Conservation (phyloP, 2,113 vertebrate species). For the Centropus bengalensis region DNA sequence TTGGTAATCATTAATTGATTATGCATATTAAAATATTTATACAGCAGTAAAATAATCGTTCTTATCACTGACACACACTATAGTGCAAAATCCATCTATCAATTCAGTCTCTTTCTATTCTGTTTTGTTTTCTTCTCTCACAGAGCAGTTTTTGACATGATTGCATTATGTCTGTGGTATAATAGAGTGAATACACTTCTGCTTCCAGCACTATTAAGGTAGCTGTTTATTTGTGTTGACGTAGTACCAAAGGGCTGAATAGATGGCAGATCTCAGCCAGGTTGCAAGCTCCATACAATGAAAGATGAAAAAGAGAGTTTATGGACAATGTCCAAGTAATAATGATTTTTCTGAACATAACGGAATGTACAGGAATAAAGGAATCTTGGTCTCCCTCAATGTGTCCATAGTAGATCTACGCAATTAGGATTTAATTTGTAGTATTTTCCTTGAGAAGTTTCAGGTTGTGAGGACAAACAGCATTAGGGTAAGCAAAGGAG, state of each 20-base stretch:
- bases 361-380: not conserved
- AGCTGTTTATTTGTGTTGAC: not conserved
- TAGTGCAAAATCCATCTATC: constrained; percentile 22
- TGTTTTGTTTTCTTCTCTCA: not conserved
- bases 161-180: not conserved
- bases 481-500: not conserved
- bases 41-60: constrained; percentile 25
- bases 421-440: not conserved
- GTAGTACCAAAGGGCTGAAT: not conserved
- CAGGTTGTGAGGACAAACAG: not conserved
- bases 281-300: not conserved
- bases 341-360: not conserved
- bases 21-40: constrained; percentile 38
- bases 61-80: not conserved
- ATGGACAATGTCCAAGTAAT: not conserved
- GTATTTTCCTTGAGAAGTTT: not conserved
- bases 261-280: not conserved
- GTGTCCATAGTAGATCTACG: not conserved
- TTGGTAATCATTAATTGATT: constrained; percentile 58
- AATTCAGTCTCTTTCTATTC: not conserved
- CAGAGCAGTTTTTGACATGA: not conserved
- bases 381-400: not conserved
- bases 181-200: not conserved
- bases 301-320: not conserved
- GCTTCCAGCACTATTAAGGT: not conserved